Conservation (phyloP, 2,888 invertebrate species). For the Thyatira batis region DNA sequence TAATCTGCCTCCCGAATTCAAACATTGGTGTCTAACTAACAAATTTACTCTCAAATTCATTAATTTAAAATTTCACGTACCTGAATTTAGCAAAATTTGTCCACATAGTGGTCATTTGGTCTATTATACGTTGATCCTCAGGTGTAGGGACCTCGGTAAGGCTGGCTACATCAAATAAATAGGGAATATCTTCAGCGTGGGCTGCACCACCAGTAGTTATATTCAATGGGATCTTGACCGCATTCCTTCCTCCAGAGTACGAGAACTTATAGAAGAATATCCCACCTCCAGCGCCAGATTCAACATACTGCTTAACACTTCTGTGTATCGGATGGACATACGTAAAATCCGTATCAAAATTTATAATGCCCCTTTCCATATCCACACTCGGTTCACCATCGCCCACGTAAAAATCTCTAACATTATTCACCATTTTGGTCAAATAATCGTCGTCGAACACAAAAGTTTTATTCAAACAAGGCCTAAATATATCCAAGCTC, state of each 20-base stretch:
- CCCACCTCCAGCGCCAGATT: constrained; percentile 25
- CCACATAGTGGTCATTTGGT: constrained; percentile 63
- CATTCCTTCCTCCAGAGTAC: constrained; percentile 46
- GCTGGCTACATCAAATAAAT: constrained; percentile 43
- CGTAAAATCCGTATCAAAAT: constrained; percentile 51
- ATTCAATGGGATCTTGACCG: constrained; percentile 22
- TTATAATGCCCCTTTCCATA: constrained; percentile 27
- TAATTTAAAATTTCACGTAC: constrained; percentile 45
- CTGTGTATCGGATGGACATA: constrained; percentile 48
- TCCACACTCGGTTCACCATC: constrained; percentile 34
- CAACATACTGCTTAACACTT: constrained; percentile 40
- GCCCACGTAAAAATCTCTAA: constrained; percentile 51
- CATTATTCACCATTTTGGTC: constrained; percentile 26
- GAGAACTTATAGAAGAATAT: constrained; percentile 59
- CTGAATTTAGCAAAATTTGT: constrained; percentile 63
- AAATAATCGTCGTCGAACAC: constrained; percentile 25
- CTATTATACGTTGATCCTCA: constrained; percentile 47
- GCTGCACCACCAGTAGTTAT: constrained; percentile 33
- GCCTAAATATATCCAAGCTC: constrained; percentile 27
- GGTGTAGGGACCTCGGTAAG: constrained; percentile 18
- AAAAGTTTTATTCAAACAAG: constrained; percentile 25
- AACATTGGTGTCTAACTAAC: too few species aligned
- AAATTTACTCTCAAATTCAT: background rate
- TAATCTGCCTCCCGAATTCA: too few species aligned
- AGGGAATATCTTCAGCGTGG: constrained; percentile 56